A percentile compares a stretch with the other conserved stretches of the same genome.
Conservation (phyloP, 2,888 invertebrate genomes). For the Metalampra italica region DNA sequence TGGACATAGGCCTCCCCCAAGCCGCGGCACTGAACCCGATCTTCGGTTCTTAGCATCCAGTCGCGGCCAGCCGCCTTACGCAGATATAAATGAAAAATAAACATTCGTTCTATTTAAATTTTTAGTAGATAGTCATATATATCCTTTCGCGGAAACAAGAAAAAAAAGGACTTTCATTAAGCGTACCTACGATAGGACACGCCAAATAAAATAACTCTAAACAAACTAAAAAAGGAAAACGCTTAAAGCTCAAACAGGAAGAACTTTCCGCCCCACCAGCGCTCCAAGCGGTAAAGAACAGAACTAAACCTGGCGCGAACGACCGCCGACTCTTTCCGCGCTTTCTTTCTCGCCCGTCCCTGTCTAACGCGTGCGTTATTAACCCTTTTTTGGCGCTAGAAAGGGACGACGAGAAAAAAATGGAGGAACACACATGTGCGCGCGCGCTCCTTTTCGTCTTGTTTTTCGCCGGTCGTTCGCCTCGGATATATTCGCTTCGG, state of each 20-base stretch:
- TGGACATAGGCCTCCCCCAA: no score
- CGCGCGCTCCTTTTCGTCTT: constrained; percentile 60
- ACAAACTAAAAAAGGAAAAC: constrained; percentile 32
- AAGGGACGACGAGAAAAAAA: constrained; percentile 65
- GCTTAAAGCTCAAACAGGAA: constrained; percentile 62
- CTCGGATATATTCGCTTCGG: constrained; percentile 60
- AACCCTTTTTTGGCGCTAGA: constrained; percentile 60
- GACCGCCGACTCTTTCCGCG: constrained; percentile 64
- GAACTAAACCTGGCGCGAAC: constrained; percentile 56
- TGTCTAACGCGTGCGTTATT: constrained; percentile 32
- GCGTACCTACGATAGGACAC: background rate
- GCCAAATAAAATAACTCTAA: background rate
- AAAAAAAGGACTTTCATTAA: no score
- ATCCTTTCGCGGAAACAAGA: no score
- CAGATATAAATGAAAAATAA: no score
- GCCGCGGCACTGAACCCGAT: no score
- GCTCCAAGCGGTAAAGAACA: constrained; percentile 56
- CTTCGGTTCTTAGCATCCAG: no score
- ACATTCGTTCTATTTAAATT: no score
- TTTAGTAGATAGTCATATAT: no score
- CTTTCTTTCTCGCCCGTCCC: constrained; percentile 66
- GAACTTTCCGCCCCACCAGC: constrained; percentile 56
- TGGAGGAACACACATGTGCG: constrained; percentile 73
- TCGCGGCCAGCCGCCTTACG: no score
- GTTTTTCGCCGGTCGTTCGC: constrained; percentile 74